Conservation (phyloP, 2,888 invertebrate species). For the Drosophila ustulata region DNA sequence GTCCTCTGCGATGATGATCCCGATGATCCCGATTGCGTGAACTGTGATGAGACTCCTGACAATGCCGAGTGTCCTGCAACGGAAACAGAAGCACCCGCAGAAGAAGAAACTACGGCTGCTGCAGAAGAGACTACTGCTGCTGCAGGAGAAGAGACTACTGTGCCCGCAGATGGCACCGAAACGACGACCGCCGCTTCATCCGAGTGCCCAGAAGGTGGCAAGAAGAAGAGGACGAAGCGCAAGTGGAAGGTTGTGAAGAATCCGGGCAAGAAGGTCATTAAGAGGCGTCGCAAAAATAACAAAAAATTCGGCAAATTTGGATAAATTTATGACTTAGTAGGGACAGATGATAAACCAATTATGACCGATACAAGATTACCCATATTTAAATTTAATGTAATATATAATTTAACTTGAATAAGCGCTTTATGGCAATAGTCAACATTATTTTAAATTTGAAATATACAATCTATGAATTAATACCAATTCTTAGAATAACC, state of each 20-base stretch:
- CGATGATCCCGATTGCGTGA: neutral
- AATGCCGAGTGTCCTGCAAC: conserved; percentile 5
- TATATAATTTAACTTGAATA: too few species aligned
- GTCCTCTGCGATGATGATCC: conserved; percentile 13
- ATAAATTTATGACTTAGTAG: too few species aligned
- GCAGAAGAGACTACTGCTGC: neutral
- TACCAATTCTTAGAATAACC: too few species aligned
- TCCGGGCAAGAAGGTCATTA: conserved; percentile 2
- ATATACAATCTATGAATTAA: too few species aligned
- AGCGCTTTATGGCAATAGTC: too few species aligned
- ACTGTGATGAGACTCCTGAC: neutral
- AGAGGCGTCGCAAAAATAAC: neutral
- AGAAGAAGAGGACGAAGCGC: neutral
- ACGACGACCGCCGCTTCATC: neutral
- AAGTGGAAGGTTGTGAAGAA: neutral
- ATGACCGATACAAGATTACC: too few species aligned
- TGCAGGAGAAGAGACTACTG: neutral
- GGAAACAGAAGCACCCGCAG: neutral
- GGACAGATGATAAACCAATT: too few species aligned
- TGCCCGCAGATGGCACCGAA: neutral
- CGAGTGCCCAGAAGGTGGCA: neutral
- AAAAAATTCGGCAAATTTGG: too few species aligned
- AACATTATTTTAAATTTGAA: too few species aligned
- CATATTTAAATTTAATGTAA: too few species aligned
- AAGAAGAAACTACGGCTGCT: neutral